Conservation (phyloP, 2,888 invertebrate species). For the Petrophora chlorosata region DNA sequence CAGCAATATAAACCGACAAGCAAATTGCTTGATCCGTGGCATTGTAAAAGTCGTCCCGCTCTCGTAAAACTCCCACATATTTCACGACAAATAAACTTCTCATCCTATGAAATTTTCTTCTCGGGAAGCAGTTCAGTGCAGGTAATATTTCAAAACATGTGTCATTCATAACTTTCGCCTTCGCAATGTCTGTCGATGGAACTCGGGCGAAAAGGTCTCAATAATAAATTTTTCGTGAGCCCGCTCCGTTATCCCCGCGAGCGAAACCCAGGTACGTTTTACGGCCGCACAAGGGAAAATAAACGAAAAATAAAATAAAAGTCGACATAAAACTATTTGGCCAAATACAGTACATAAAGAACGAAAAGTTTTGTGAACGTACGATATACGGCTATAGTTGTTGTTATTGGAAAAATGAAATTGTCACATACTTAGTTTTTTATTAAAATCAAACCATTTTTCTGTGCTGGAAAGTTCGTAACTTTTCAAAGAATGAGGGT, state of each 20-base stretch:
- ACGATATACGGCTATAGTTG: constrained; percentile 45
- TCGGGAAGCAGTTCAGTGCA: constrained; percentile 77
- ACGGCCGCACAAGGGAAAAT: constrained; percentile 81
- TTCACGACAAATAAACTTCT: constrained; percentile 83
- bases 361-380: constrained; percentile 63
- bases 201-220: constrained; percentile 80
- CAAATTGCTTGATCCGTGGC: constrained; percentile 76
- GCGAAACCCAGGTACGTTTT: constrained; percentile 81
- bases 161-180: constrained; percentile 84
- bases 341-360: constrained; percentile 63
- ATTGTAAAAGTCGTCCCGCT: constrained; percentile 74
- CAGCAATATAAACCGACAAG: constrained; percentile 64
- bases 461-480: not conserved
- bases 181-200: constrained; percentile 84
- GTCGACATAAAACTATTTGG: constrained; percentile 81
- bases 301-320: constrained; percentile 84
- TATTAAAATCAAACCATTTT: not conserved
- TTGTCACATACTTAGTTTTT: not conserved
- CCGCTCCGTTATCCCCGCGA: constrained; percentile 79
- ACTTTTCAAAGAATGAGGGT: not conserved
- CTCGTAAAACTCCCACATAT: constrained; percentile 82
- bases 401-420: constrained; percentile 44
- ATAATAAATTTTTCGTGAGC: constrained; percentile 83
- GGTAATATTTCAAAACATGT: constrained; percentile 84
- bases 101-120: constrained; percentile 78